Evolutionary conservation across 92 coral and sea anemone species (phyloP).

Genomic region (Ricordea florida): DNA sequence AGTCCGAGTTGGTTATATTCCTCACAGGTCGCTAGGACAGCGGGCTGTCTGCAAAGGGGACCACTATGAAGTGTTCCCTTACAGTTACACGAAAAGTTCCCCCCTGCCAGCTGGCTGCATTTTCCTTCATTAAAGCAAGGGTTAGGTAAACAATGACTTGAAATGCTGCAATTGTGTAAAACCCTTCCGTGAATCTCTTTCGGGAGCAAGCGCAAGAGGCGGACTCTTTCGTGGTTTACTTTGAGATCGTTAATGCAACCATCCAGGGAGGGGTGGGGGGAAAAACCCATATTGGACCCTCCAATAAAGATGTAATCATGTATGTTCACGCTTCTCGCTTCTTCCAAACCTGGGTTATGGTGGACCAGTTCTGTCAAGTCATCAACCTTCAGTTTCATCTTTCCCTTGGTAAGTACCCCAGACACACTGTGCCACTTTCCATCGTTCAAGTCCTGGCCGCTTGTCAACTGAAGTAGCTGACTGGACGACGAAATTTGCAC

Average conservation of each 20-base stretch:
- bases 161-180: constrained; percentile 25
- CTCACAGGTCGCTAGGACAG: constrained; percentile 76
- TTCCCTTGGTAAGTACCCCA: constrained; percentile 56
- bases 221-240: constrained; percentile 50
- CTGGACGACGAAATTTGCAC: constrained; percentile 43
- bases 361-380: constrained; percentile 57
- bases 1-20: constrained; percentile 87
- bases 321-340: constrained; percentile 8
- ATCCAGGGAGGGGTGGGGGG: too few species aligned
- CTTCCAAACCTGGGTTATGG: constrained; percentile 56
- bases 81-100: constrained; percentile 77
- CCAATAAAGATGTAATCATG: constrained; percentile 38
- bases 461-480: constrained; percentile 35
- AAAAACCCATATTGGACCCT: too few species aligned
- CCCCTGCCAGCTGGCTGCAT: constrained; percentile 56
- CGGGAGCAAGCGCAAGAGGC: constrained; percentile 9
- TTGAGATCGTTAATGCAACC: constrained; percentile 79
- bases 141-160: constrained; percentile 77
- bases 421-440: constrained; percentile 87
- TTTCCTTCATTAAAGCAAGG: constrained; percentile 69
- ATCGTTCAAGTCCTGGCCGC: constrained; percentile 73
- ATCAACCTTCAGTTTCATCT: constrained; percentile 70
- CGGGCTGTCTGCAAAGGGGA: constrained; percentile 72
- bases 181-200: constrained; percentile 1
- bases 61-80: constrained; percentile 76